Conservation (phyloP, 2,797 vertebrate genomes). For the Naso thynnoides region DNA sequence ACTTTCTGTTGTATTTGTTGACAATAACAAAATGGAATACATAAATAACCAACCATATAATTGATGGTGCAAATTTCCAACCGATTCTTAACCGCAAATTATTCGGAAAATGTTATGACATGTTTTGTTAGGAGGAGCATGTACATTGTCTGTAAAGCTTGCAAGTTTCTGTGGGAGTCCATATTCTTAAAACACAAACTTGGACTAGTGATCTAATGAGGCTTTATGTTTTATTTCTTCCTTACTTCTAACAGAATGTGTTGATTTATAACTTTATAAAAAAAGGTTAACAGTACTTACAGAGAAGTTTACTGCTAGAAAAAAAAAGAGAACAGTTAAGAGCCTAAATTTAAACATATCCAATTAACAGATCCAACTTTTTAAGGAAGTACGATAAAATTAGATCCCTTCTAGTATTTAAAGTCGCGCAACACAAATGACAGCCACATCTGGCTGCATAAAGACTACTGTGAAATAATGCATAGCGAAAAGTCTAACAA, state of each 20-base stretch:
- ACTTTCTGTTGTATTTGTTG: background rate
- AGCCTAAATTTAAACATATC: slow-evolving; percentile 51
- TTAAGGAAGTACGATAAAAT: slow-evolving; percentile 37
- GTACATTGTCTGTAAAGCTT: background rate
- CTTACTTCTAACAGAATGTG: slow-evolving; percentile 53
- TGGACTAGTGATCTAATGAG: slow-evolving; percentile 14
- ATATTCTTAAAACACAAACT: slow-evolving; percentile 18
- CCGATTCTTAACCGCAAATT: background rate
- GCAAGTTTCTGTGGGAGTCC: background rate
- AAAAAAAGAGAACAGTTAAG: slow-evolving; percentile 34
- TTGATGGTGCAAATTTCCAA: background rate
- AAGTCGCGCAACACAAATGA: slow-evolving; percentile 30
- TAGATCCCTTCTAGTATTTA: slow-evolving; percentile 61
- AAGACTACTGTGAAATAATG: slow-evolving; percentile 64
- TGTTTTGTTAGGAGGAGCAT: background rate
- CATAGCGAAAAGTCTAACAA: slow-evolving; percentile 74
- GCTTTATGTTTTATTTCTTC: slow-evolving; percentile 42
- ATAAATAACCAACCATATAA: background rate
- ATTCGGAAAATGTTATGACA: background rate
- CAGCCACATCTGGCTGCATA: slow-evolving; percentile 20
- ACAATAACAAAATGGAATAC: background rate
- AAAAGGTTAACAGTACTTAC: slow-evolving; percentile 27
- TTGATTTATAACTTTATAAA: slow-evolving; percentile 34
- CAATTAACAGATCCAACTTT: slow-evolving; percentile 19
- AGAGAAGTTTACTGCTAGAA: slow-evolving; percentile 37